Base-by-base conservation (phyloP, 2,888 invertebrate species). In the Plutella xylostella region DNA sequence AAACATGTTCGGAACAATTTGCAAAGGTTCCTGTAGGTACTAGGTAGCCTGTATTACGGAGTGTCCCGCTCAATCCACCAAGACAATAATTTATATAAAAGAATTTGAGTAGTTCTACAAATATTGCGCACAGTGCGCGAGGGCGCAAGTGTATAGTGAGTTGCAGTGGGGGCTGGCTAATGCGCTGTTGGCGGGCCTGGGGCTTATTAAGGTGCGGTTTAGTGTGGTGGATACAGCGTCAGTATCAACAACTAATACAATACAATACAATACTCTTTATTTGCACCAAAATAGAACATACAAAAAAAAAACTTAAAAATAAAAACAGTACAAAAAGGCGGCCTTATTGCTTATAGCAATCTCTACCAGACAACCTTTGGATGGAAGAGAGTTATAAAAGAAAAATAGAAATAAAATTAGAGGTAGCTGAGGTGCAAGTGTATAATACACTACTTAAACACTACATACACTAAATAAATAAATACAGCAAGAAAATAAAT, bases 51-150 rank as follows among this genome's bases (percentile, higher is more conserved):
- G 31, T 4, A n/a, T n/a, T 6, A 31, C 9, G 7, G 14, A 25
- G 25, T 25, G 25, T 7, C n/a, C n/a, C n/a, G n/a, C n/a, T n/a
- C n/a, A n/a, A n/a, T n/a, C n/a, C n/a, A n/a, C n/a, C n/a, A n/a
- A n/a, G n/a, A n/a, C n/a, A n/a, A n/a, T n/a, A n/a, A n/a, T n/a
- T n/a, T n/a, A n/a, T n/a, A 25, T 25, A 9, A 25, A 25, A 7
- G 25, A 25, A 25, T 5, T 25, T 7, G 25, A 25, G 6, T 5
- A 25, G 25, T 25, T 5, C 6, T 9, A 5, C 9, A 5, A 9
- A 46, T 89, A 88, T 57, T 65, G 71, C 4, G 70, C 83, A 55
- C 79, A 86, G 1, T 56, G 84, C 11, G 58, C 54, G 47, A 67
- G 79, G 33, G 71, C 73, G 14, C 71, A 85, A 18, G 70, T 83